These are phyloP conservation scores for Lissocephala sabroskyi DNA, from an alignment of 2,888 invertebrate genomes.

Conservation along the genomic window DNA sequence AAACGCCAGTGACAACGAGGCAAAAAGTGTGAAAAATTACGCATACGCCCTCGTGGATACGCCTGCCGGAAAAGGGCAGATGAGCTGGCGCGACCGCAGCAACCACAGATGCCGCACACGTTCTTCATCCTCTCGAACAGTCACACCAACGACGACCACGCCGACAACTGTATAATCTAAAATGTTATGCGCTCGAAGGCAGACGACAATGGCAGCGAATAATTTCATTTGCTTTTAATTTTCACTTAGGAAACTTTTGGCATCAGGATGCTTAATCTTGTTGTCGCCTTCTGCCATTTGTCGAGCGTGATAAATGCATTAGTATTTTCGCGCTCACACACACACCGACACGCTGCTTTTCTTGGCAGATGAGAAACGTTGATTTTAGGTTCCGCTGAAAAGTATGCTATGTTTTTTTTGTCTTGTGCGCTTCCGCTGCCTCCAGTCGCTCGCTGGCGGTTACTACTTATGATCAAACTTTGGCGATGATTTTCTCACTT, in stretches of 20 bases:
- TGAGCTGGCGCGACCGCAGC: constrained; percentile 1
- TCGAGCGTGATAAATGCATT: constrained; percentile 5
- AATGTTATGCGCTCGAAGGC: constrained; percentile 1
- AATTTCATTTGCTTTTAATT: constrained; percentile 49
- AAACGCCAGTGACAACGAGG: not conserved
- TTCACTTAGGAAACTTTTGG: constrained; percentile 21
- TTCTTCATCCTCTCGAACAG: too few relatives aligned
- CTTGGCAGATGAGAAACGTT: too few relatives aligned
- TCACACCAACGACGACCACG: constrained; percentile 3
- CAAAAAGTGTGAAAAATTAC: constrained; percentile 46
- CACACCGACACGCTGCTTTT: too few relatives aligned
- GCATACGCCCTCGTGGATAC: constrained; percentile 32
- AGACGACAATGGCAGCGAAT: constrained; percentile 17
- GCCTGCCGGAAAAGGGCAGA: not conserved
- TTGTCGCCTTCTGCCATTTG: constrained; percentile 25
- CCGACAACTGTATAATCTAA: constrained; percentile 1
- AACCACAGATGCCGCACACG: constrained; percentile 1
- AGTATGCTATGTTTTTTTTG: too few relatives aligned
- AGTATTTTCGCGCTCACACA: too few relatives aligned
- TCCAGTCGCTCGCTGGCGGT: too few relatives aligned
- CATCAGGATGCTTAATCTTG: constrained; percentile 13
- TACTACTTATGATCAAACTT: too few relatives aligned
- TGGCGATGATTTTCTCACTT: too few relatives aligned
- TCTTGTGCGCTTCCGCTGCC: too few relatives aligned
- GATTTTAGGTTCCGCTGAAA: too few relatives aligned